Evolutionary conservation across 2,797 vertebrate genomes (phyloP), one percentile per base, ranked within the genome.

Genomic region (Muscicapa comitata): DNA sequence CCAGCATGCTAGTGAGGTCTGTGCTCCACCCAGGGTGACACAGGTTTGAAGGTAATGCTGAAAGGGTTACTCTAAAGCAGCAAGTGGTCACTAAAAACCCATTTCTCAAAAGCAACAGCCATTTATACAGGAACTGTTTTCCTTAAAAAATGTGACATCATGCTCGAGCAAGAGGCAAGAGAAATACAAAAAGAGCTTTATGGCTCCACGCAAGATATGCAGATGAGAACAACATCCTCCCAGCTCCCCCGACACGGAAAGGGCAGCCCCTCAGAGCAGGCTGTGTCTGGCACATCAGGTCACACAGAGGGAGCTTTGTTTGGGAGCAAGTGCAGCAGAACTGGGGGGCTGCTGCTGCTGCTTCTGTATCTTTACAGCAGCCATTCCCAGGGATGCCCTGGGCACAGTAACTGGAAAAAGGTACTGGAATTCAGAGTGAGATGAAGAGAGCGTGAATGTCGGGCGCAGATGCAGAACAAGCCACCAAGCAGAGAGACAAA

Each of bases 391-490:
- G 50, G 80, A 43, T 40, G 92, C 87, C 68, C 89, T 77, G 89
- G 17, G 55, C 61, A 75, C 67, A 77, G 54, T n/a, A 31, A 93
- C 68, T 65, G 92, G 90, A 19, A 63, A 71, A n/a, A 86, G 86
- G 81, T 25, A 50, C 94, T 88, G 75, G 86, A 65, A 87, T 42
- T 67, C 65, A 84, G 83, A 86, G 77, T 2, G 25, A 70, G 83
- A 31, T 50, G 88, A 82, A 1, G 45, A 82, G 82, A 85, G 57
- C 33, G 2, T 17, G 85, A 87, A 76, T 61, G 91, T 90, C 81
- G 82, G 94, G 91, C 84, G 94, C 80, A 93, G 97, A 78, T 92
- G 97, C 97, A 91, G 97, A 97, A 96, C 71, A 88, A 96, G 88
- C 84, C 89, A 86, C 63, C 92, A 91, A 94, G 90, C 87, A 96